Conservation (phyloP, 1,140 invertebrate genomes). For the Dendrolimus kikuchii region DNA sequence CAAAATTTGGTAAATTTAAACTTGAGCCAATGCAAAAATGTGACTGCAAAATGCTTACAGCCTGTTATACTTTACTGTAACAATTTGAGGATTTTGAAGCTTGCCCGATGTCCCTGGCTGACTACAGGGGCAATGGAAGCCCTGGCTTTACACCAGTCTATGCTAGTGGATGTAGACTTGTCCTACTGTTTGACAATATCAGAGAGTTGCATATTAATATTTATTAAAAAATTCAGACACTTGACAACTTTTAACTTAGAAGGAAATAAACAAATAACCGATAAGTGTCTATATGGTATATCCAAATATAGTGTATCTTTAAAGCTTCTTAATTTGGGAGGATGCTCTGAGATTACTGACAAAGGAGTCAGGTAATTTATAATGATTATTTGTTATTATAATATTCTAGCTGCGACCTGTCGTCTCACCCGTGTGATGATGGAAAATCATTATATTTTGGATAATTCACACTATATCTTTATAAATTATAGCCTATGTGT, state of each 20-base stretch:
- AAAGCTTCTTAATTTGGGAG: slow-evolving; percentile 71
- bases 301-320: slow-evolving; percentile 68
- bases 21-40: slow-evolving; percentile 70
- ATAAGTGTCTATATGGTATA: slow-evolving; percentile 71
- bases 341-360: slow-evolving; percentile 71
- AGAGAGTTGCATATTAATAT: slow-evolving; percentile 71
- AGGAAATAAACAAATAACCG: slow-evolving; percentile 71
- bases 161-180: slow-evolving; percentile 73
- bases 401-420: not conserved
- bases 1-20: slow-evolving; percentile 65
- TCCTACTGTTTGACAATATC: slow-evolving; percentile 70
- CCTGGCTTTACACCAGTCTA: slow-evolving; percentile 69
- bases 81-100: slow-evolving; percentile 67
- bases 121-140: slow-evolving; percentile 73
- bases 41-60: slow-evolving; percentile 72
- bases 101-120: slow-evolving; percentile 71
- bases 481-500: no score
- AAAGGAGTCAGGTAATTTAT: slow-evolving; percentile 70
- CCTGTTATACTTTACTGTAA: slow-evolving; percentile 73
- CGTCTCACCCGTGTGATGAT: no score
- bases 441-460: no score
- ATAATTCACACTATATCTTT: no score
- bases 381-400: not conserved
- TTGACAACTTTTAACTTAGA: slow-evolving; percentile 70
- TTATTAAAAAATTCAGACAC: slow-evolving; percentile 71